Percentiles rank a stretch among this genome's conserved stretches.
Evolutionary conservation across 2,113 vertebrate species (phyloP).

Genomic region (Ceyx melanurus): DNA sequence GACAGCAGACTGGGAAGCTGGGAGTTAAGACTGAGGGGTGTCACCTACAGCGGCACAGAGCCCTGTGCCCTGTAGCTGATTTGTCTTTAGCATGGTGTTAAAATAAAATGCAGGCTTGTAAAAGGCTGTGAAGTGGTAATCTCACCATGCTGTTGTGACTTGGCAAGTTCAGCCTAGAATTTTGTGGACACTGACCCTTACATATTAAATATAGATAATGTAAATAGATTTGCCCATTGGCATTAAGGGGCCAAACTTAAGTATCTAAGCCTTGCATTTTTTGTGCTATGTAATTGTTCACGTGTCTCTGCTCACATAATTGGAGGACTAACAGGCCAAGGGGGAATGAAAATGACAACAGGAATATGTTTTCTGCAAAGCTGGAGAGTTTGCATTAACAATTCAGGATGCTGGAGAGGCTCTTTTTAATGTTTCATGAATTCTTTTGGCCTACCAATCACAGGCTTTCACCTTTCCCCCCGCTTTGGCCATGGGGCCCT

Average conservation of each 20-base stretch:
- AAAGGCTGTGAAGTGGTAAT: background rate
- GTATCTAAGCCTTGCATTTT: background rate
- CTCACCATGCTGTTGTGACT: background rate
- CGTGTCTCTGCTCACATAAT: background rate
- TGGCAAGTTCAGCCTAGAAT: background rate
- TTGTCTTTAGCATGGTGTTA: background rate
- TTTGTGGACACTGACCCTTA: background rate
- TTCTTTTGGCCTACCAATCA: background rate
- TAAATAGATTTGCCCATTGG: background rate
- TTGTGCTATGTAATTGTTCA: background rate
- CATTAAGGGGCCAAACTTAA: background rate
- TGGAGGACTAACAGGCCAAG: background rate
- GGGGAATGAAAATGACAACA: background rate
- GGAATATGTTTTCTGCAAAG: background rate
- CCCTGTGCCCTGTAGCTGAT: background rate
- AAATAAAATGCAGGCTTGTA: background rate
- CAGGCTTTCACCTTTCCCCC: background rate
- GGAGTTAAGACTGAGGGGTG: background rate
- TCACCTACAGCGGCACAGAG: background rate
- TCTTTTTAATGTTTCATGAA: constrained; percentile 12
- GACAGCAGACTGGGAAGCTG: background rate
- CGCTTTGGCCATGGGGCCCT: background rate
- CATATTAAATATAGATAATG: background rate
- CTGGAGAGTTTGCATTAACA: constrained; percentile 1
- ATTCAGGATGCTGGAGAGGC: background rate